Percentiles rank a stretch among this genome's conserved stretches.
phyloP scores from a whole-genome alignment of 53 echinoderm and acorn worm species.

The Temnopleurus reevesii region DNA sequence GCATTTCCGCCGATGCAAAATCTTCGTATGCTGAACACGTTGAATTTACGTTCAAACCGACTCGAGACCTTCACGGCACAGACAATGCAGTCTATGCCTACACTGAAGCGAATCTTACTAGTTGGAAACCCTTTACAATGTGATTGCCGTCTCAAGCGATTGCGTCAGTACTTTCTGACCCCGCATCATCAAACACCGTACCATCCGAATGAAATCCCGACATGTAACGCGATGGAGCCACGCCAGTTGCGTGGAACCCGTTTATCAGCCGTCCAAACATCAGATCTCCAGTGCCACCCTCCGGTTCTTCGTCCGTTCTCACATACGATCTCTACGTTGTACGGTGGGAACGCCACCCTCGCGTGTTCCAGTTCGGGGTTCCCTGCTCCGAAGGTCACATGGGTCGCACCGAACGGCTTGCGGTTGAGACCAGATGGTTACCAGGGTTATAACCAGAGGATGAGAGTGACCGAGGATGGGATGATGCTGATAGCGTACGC shows the following conservation, averaged over 20 bases:
- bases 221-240: slow-evolving; percentile 64
- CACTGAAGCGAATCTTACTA: slow-evolving; percentile 66
- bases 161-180: slow-evolving; percentile 72
- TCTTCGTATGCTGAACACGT: slow-evolving; percentile 61
- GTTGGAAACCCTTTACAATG: slow-evolving; percentile 79
- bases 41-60: slow-evolving; percentile 72
- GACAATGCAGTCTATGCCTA: slow-evolving; percentile 63
- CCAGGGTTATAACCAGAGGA: slow-evolving; percentile 18
- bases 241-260: slow-evolving; percentile 59
- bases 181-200: slow-evolving; percentile 60
- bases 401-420: slow-evolving; percentile 65
- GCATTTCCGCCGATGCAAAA: slow-evolving; percentile 71
- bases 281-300: slow-evolving; percentile 63
- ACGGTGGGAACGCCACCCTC: slow-evolving; percentile 62
- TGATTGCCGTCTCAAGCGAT: slow-evolving; percentile 71
- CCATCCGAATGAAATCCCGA: slow-evolving; percentile 76
- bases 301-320: slow-evolving; percentile 60
- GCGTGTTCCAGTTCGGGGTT: slow-evolving; percentile 76
- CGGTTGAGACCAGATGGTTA: slow-evolving; percentile 5
- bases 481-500: slow-evolving; percentile 67
- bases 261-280: slow-evolving; percentile 63
- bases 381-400: slow-evolving; percentile 74
- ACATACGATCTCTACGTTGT: slow-evolving; percentile 6
- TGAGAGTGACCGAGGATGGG: slow-evolving; percentile 72
- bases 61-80: slow-evolving; percentile 73